These are phyloP conservation scores for Monopterus albus DNA, from an alignment of 2,113 vertebrate species.

Conservation along the genomic window DNA sequence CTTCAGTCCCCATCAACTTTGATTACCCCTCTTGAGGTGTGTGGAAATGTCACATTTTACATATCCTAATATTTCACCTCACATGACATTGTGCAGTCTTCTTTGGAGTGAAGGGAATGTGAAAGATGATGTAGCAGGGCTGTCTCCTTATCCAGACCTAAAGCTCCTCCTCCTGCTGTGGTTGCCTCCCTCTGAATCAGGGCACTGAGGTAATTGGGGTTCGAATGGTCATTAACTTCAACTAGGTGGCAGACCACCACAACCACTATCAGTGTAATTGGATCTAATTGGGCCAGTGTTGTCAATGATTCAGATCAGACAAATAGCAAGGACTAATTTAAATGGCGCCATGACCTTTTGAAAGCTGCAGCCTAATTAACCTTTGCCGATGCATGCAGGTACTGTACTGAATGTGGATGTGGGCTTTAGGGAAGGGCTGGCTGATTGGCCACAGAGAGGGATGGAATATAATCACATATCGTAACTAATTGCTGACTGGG, in stretches of 20 bases:
- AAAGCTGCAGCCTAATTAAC: conserved; percentile 79
- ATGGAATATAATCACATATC: conserved; percentile 46
- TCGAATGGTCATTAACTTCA: conserved; percentile 71
- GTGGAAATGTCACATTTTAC: conserved; percentile 83
- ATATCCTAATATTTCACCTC: conserved; percentile 80
- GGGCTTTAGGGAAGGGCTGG: conserved; percentile 36
- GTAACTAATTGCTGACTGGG: conserved; percentile 19
- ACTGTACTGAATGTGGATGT: conserved; percentile 66
- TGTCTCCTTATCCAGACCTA: conserved; percentile 19
- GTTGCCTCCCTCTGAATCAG: conserved; percentile 54
- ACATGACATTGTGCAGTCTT: conserved; percentile 57
- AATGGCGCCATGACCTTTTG: conserved; percentile 76
- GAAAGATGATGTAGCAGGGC: conserved; percentile 35
- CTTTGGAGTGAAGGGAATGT: conserved; percentile 66
- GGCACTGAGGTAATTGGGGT: conserved; percentile 76
- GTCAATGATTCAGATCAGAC: conserved; percentile 76
- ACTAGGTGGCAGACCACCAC: conserved; percentile 68
- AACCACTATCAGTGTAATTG: conserved; percentile 77
- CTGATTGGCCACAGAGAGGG: conserved; percentile 24
- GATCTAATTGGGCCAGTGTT: conserved; percentile 80
- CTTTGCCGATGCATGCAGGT: conserved; percentile 65
- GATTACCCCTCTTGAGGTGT: conserved; percentile 75
- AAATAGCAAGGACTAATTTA: conserved; percentile 75
- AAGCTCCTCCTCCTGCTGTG: conserved; percentile 52
- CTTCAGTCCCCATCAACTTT: conserved; percentile 75